A percentile compares a stretch with the other conserved stretches of the same genome.
phyloP scores from a whole-genome alignment of 2,797 vertebrate genomes.

The Salarias fasciatus region DNA sequence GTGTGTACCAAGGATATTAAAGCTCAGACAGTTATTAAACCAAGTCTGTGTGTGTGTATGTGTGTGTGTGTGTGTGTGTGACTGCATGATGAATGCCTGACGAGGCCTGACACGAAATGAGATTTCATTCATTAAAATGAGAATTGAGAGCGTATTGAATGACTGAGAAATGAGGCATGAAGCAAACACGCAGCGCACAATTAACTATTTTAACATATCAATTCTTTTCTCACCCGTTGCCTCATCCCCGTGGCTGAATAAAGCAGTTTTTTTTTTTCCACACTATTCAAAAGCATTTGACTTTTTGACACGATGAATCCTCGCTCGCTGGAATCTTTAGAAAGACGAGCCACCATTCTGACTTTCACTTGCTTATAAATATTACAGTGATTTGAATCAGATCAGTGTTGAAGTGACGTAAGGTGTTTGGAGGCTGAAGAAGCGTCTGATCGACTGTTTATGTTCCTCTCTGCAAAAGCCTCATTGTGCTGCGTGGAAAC shows the following conservation, averaged over 20 bases:
- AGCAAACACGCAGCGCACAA: constrained; percentile 7
- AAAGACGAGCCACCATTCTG: too few relatives aligned
- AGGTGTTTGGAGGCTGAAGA: not conserved
- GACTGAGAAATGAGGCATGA: constrained; percentile 18
- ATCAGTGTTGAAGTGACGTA: not conserved
- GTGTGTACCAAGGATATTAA: not conserved
- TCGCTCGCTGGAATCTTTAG: too few relatives aligned
- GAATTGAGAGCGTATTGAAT: constrained; percentile 22
- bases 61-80: not conserved
- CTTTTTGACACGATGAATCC: too few relatives aligned
- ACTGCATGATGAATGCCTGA: constrained; percentile 15
- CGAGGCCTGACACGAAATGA: constrained; percentile 22
- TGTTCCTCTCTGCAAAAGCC: constrained; percentile 44
- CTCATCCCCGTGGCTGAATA: not conserved
- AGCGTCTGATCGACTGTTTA: constrained; percentile 13
- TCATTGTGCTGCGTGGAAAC: constrained; percentile 30
- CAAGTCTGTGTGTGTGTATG: not conserved
- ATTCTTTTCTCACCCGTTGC: not conserved
- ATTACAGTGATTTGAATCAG: too few relatives aligned
- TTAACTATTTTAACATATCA: not conserved
- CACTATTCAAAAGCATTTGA: too few relatives aligned
- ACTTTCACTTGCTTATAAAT: too few relatives aligned
- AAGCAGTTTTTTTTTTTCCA: not conserved
- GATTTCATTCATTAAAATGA: constrained; percentile 25
- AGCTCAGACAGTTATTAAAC: constrained; percentile 4